Percentiles rank a stretch among this genome's conserved stretches.
Conservation (phyloP, 2,797 vertebrate species). For the Fundulus diaphanus region DNA sequence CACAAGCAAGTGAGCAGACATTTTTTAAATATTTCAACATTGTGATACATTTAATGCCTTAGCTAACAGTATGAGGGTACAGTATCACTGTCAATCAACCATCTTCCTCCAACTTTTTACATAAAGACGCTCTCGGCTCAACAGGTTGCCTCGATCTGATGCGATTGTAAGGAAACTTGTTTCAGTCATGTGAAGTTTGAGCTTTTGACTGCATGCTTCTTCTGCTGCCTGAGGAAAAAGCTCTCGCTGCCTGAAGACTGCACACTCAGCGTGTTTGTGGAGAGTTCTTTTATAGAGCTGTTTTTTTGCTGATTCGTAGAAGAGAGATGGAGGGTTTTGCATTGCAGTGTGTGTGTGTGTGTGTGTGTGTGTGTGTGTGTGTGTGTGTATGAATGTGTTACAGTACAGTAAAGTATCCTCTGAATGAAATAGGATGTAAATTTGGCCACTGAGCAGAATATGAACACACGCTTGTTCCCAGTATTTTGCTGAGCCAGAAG, state of each 20-base stretch:
- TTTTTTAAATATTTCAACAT: background rate
- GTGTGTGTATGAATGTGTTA: constrained; percentile 19
- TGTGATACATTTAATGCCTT: background rate
- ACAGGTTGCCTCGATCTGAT: constrained; percentile 23
- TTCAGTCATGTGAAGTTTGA: constrained; percentile 28
- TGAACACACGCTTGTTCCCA: constrained; percentile 42
- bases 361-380: too few relatives aligned
- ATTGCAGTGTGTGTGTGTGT: constrained; percentile 28
- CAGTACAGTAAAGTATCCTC: constrained; percentile 54
- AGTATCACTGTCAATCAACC: background rate
- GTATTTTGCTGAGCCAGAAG: constrained; percentile 67
- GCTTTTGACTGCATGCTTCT: constrained; percentile 35
- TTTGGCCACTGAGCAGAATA: constrained; percentile 68
- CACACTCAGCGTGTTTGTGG: constrained; percentile 68
- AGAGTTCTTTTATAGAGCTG: constrained; percentile 44
- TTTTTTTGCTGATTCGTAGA: constrained; percentile 75
- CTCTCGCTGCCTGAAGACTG: constrained; percentile 25
- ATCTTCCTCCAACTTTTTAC: background rate
- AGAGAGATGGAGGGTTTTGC: constrained; percentile 45
- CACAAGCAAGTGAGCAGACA: background rate
- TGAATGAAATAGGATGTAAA: constrained; percentile 75
- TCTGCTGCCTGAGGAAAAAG: constrained; percentile 52
- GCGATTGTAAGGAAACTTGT: constrained; percentile 23
- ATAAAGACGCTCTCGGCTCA: background rate
- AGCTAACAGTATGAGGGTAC: background rate